Base-by-base conservation (phyloP, 2,113 vertebrate genomes). In the Zapus hudsonius region DNA sequence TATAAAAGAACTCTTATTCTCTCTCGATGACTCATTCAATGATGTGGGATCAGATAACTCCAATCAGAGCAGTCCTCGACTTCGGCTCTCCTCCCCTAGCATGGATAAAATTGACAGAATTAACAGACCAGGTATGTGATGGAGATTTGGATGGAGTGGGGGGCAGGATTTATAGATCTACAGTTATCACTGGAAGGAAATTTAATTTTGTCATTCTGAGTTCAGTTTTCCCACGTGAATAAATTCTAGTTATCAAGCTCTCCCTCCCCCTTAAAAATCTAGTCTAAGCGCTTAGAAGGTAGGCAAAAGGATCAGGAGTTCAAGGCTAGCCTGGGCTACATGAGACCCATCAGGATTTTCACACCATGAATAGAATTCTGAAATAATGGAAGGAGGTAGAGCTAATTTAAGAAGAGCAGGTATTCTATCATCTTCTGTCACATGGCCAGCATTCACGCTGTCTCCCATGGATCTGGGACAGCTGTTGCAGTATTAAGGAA, bases 21-120 rank as follows among this genome's bases (percentile, higher is more conserved):
- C 98, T 63, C 95, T 98, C 38, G 99, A 99, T 70, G 99, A 99
- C 95, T 98, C 98, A 0, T 98, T 98, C 91, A 98, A 97, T 47
- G 99, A 99, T 40, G 98, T 98, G 7, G 99, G 98, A 1, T 99
- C 99, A 0, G 99, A 99, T 97, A 98, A 98, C 94, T 99, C 99
- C 44, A 97, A 98, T 96, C 99, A 99, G 19, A 98, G 99, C 91
- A 99, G 99, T 93, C 99, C 99, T 89, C 98, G 99, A 25, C 97
- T 97, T 93, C 98, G 98, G 93, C 97, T 99, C 20, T 97, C 98
- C 25, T 99, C 99, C 33, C 98, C 99, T 25, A 99, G 99, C 96
- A 97, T 99, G 98, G 99, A 99, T 97, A 98, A 98, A 97, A 98
- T 99, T n/a, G 99, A 99, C 97, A 98, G 98, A 93, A 97, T 99